These are phyloP conservation scores for Mionectes olivaceus DNA, from an alignment of 2,797 vertebrate species.

Conservation along the genomic window DNA sequence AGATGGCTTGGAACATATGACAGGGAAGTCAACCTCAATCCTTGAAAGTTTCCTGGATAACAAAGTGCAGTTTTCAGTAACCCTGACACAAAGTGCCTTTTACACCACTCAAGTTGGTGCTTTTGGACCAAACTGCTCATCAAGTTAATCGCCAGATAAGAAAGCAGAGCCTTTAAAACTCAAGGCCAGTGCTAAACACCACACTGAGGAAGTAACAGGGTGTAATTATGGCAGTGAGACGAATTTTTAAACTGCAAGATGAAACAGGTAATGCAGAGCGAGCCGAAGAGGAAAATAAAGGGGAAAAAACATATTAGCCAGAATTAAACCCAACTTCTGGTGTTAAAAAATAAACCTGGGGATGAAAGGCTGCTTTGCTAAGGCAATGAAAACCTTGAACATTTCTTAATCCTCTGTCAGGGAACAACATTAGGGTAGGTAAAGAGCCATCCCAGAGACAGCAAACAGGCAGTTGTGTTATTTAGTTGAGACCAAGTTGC, in stretches of 20 bases:
- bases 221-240: not conserved
- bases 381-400: not conserved
- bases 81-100: not conserved
- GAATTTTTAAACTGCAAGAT: not conserved
- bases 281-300: not conserved
- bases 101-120: not conserved
- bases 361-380: not conserved
- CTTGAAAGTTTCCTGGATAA: not conserved
- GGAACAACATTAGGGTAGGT: accelerated
- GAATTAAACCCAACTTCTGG: not conserved
- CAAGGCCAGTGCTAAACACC: not conserved
- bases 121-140: not conserved
- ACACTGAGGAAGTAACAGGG: not conserved
- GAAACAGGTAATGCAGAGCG: not conserved
- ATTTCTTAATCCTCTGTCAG: not conserved
- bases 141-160: not conserved
- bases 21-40: not conserved
- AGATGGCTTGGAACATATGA: not conserved
- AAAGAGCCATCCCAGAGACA: not conserved
- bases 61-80: accelerated
- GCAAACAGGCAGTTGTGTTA: not conserved
- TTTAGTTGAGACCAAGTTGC: accelerated
- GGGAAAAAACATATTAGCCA: not conserved
- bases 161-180: not conserved
- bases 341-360: not conserved